These are phyloP conservation scores for Dicranocentrus wangi DNA, from an alignment of 2,888 invertebrate genomes.

Conservation along the genomic window DNA sequence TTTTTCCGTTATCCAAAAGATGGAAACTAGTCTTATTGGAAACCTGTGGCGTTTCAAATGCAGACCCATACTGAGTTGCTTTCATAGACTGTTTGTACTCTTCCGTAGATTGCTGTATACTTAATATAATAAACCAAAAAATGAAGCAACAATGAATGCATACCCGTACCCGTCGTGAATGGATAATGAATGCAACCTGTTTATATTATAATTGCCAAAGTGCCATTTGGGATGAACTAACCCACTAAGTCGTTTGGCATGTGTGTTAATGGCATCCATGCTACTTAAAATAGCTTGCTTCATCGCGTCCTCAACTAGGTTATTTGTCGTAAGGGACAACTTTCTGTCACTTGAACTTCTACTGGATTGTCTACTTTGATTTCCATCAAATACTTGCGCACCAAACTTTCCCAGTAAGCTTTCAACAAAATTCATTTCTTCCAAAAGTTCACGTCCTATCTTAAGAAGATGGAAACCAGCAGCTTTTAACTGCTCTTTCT, in stretches of 20 bases:
- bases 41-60: constrained; percentile 19
- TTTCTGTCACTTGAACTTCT: no score
- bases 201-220: neutral
- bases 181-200: neutral
- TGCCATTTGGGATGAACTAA: neutral
- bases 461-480: constrained; percentile 12
- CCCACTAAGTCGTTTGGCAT: constrained; percentile 1
- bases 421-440: constrained; percentile 48
- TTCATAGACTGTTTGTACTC: constrained; percentile 16
- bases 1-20: neutral
- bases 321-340: neutral
- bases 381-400: neutral
- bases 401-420: constrained; percentile 4
- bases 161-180: neutral
- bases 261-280: neutral
- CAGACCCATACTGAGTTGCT: constrained; percentile 22
- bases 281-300: neutral
- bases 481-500: constrained; percentile 25
- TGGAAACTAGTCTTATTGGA: neutral
- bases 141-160: neutral
- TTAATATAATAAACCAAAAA: neutral
- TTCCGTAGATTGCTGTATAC: constrained; percentile 12
- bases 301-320: neutral
- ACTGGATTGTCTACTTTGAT: neutral
- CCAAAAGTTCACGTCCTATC: constrained; percentile 27